Base-by-base conservation (phyloP, 2,888 invertebrate genomes). In the Sinhomidia bicolor region DNA sequence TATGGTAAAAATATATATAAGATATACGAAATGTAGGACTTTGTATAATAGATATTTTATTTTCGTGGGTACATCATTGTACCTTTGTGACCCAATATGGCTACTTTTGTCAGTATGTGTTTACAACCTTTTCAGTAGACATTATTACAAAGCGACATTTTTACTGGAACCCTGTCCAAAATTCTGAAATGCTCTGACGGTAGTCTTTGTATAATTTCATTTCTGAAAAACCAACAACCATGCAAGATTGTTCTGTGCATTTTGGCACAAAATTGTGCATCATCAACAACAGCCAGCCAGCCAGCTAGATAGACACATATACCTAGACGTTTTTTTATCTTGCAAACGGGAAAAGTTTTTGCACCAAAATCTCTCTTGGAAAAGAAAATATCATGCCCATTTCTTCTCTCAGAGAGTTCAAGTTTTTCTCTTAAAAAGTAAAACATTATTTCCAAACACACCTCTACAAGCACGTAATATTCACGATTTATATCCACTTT, bases 381-480 rank as follows among this genome's bases (percentile, higher is more conserved):
- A 9, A 36, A 17, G 14, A 17, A 36, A 23, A 23, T 47, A n/a
- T n/a, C n/a, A n/a, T n/a, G 74, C 47, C 23, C 47, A 44, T 26
- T 47, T 47, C 14, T 71, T 26, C 23, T 26, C 51, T 47, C n/a
- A n/a, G 7, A 26, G 14, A 26, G 23, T 44, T 23, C 71, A 74
- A 74, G 23, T 74, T 47, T 74, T 74, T 9, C 47, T 20, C 47
- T 74, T 36, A 20, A 17, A 62, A 62, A 62, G 41, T 74, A 47
- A 74, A 71, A 1, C 44, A 44, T 41, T 41, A 23, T 44, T 71
- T 44, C 20, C 14, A 20, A n/a, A 36, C 32, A 68, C 68, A 68
- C 41, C 68, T 44, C 20, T 23, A 44, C 32, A 71, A 10, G 20
- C 26, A 74, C 26, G 44, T 26, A 47, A 51, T 74, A n/a, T 74